Base-by-base conservation (phyloP, 2,888 invertebrate species). In the Philereme transversata region DNA sequence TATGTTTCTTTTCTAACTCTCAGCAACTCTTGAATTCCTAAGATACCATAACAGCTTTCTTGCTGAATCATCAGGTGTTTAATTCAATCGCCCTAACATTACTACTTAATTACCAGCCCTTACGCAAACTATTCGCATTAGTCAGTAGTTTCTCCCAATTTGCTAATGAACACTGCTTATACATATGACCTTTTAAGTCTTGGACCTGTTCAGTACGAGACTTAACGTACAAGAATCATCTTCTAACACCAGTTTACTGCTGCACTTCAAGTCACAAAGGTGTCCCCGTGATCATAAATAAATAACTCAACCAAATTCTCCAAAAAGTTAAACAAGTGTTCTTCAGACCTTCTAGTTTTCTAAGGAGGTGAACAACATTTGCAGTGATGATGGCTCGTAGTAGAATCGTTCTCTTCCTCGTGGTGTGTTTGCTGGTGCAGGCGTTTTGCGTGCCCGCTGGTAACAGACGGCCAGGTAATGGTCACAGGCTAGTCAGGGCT, bases 371-470 rank as follows among this genome's bases (percentile, higher is more conserved):
- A 6, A 40, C 7, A 33, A 38, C 43, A 45, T 52, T 76, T 79
- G 62, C 67, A 75, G 74, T 71, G 58, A 76, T 68, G 5, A 90
- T 91, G 90, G 77, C 71, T 72, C 74, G 78, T 51, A 22, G 22
- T 22, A 22, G 22, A 22, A 73, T 62, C 1, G 72, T 64, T 46
- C 84, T 77, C 33, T 52, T 81, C 34, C 61, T 88, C 43, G 81
- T 74, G 10, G 44, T 80, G 3, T 79, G 78, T 35, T 62, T 90
- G 35, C 43, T 89, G 59, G 77, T 72, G 4, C 76, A 86, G 46
- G 83, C 81, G 0, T 76, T 88, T 34, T 76, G 84, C 56, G 69
- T 78, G 11, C 89, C 90, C 0, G 55, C 69, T 5, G 64, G 65
- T 3, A 47, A 51, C 5, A 52, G 54, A 22, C 69, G 80, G 8